Evolutionary conservation across 1,140 invertebrate species (phyloP).

Genomic region (Melitaea cinxia): DNA sequence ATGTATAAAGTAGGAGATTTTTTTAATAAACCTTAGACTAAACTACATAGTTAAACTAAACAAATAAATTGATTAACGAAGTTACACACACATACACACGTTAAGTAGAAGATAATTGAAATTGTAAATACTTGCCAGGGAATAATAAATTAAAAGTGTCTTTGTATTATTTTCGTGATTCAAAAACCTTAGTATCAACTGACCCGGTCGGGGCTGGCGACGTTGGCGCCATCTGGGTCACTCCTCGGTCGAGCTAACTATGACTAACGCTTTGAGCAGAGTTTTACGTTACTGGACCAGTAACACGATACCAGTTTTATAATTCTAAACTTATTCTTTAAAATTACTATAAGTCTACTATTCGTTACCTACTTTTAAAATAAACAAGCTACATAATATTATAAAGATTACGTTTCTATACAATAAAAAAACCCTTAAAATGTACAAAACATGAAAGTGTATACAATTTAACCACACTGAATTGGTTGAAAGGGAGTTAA

Average conservation of each 20-base stretch:
- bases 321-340: neutral
- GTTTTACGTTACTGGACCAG: conserved; percentile 3
- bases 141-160: conserved; percentile 37
- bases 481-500: conserved; percentile 18
- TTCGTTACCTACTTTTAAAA: neutral
- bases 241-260: conserved; percentile 34
- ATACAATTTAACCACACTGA: neutral
- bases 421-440: neutral
- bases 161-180: conserved; percentile 29
- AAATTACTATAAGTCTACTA: neutral
- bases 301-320: too few species aligned
- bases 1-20: too few species aligned
- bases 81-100: too few species aligned
- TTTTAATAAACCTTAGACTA: too few species aligned
- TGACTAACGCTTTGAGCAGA: conserved; percentile 9
- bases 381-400: neutral
- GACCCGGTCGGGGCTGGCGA: conserved; percentile 74
- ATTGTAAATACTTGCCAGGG: conserved; percentile 33
- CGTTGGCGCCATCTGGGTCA: conserved; percentile 79
- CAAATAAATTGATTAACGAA: too few species aligned
- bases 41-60: too few species aligned
- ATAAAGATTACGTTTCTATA: neutral
- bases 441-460: neutral
- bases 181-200: conserved; percentile 63
- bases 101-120: too few species aligned